Percentiles rank a stretch among this genome's conserved stretches.
Conservation (phyloP, 2,113 vertebrate genomes). For the Malurus melanocephalus region DNA sequence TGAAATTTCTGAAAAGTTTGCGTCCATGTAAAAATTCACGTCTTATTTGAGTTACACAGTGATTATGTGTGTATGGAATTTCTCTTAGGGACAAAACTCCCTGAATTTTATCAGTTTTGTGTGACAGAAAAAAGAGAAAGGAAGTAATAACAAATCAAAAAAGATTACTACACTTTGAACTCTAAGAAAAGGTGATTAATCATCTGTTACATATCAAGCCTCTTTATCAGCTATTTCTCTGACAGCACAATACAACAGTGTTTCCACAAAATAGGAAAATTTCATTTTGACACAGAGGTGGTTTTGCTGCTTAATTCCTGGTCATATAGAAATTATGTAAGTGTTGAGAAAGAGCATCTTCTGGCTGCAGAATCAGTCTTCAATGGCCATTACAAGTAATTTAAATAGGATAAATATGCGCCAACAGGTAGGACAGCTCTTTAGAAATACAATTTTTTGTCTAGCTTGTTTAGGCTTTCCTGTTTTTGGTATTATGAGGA, state of each 20-base stretch:
- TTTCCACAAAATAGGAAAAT: neutral
- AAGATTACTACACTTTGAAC: neutral
- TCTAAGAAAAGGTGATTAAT: neutral
- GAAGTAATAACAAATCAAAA: neutral
- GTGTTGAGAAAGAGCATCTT: neutral
- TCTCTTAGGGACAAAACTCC: neutral
- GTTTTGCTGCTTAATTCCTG: neutral
- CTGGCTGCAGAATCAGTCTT: neutral
- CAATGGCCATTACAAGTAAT: neutral
- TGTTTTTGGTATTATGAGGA: neutral
- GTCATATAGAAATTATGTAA: neutral
- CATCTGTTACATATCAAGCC: neutral
- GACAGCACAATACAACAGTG: neutral
- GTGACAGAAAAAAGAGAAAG: neutral
- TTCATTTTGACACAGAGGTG: neutral
- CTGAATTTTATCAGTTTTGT: neutral
- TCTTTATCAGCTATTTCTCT: neutral
- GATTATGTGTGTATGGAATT: neutral
- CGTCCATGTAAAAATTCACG: neutral
- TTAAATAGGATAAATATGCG: neutral
- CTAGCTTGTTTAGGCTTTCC: neutral
- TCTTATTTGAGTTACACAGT: neutral
- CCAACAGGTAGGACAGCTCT: neutral
- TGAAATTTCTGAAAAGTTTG: neutral
- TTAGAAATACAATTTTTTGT: neutral